Percentiles rank a stretch among this genome's conserved stretches.
Conservation (phyloP, 2,113 vertebrate genomes). For the Solea senegalensis region DNA sequence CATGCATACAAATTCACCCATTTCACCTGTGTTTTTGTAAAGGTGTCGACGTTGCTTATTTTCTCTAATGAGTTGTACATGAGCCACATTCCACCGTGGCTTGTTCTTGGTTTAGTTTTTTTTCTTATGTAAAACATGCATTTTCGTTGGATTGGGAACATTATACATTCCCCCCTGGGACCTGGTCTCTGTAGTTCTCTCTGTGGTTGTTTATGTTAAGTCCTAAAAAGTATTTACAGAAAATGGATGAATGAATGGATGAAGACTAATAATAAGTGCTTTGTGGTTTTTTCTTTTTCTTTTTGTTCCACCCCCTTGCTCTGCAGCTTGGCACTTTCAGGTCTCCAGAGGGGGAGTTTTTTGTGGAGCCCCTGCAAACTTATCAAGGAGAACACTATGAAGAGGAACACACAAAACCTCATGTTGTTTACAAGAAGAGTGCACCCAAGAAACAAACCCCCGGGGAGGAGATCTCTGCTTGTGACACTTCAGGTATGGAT, state of each 20-base stretch:
- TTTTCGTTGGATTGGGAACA: neutral
- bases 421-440: conserved; percentile 90
- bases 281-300: conserved; percentile 22
- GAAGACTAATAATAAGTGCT: conserved; percentile 28
- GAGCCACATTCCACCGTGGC: conserved; percentile 24
- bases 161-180: neutral
- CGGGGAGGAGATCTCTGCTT: conserved; percentile 72
- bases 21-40: conserved; percentile 22
- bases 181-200: neutral
- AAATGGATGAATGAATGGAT: neutral
- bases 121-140: neutral
- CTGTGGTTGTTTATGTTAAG: conserved; percentile 7
- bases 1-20: conserved; percentile 55
- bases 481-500: conserved; percentile 90
- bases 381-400: conserved; percentile 87
- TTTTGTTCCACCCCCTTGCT: neutral
- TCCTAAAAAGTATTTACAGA: neutral
- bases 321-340: conserved; percentile 95
- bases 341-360: conserved; percentile 95
- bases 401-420: conserved; percentile 96
- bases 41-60: conserved; percentile 34
- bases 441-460: conserved; percentile 73
- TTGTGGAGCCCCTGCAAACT: conserved; percentile 92
- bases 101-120: conserved; percentile 13
- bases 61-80: conserved; percentile 28